A percentile compares a stretch with the other conserved stretches of the same genome.
These are phyloP conservation scores for Antigone vipio DNA, from an alignment of 2,113 vertebrate species.

Conservation along the genomic window DNA sequence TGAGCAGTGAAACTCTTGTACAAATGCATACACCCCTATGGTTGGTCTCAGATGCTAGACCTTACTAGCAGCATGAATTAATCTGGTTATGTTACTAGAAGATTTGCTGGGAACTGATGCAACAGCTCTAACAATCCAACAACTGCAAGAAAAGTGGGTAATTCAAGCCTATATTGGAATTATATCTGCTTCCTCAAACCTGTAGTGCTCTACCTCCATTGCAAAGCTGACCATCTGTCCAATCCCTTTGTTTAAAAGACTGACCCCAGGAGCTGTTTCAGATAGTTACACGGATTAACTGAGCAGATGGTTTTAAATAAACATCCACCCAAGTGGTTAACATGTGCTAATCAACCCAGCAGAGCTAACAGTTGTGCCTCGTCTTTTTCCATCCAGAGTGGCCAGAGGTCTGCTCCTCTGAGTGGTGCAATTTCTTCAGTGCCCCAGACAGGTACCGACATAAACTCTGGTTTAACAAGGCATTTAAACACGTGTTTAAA, in stretches of 20 bases:
- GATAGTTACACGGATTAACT: constrained; percentile 12
- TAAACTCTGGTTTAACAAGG: not conserved
- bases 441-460: not conserved
- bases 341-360: not conserved
- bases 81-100: not conserved
- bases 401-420: not conserved
- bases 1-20: not conserved
- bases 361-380: not conserved
- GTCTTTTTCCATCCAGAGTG: not conserved
- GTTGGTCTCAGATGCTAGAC: not conserved
- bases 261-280: constrained; percentile 7
- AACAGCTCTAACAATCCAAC: not conserved
- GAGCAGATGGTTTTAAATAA: constrained; percentile 42
- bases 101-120: not conserved
- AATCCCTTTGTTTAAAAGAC: not conserved
- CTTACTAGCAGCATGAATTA: not conserved
- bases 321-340: constrained; percentile 23
- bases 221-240: constrained; percentile 1
- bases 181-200: not conserved
- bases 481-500: not conserved
- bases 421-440: not conserved
- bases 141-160: not conserved
- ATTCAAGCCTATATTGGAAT: not conserved
- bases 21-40: not conserved
- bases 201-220: not conserved